These are phyloP conservation scores for Augochlora pura DNA, from an alignment of 1,140 invertebrate species.

Conservation along the genomic window DNA sequence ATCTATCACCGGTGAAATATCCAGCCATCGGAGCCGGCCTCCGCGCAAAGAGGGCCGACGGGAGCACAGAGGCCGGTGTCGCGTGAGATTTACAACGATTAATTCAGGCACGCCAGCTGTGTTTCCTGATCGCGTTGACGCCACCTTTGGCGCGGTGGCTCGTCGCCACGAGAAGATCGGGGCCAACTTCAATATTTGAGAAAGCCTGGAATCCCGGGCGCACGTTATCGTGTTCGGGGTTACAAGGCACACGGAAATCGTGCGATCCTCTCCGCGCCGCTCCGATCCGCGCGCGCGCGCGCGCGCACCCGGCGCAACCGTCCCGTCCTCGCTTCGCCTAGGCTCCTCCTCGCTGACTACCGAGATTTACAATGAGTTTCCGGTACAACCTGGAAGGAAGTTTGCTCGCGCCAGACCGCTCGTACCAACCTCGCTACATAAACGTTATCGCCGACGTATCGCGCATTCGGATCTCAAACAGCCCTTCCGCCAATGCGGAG, in stretches of 20 bases:
- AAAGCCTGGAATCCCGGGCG: constrained; percentile 60
- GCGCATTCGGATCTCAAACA: constrained; percentile 67
- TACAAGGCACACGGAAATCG: constrained; percentile 52
- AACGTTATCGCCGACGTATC: constrained; percentile 70
- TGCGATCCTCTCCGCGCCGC: constrained; percentile 31
- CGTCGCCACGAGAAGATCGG: constrained; percentile 63
- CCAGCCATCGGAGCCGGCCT: neutral
- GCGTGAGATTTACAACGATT: constrained; percentile 56
- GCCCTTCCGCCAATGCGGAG: constrained; percentile 65
- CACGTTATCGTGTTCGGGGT: constrained; percentile 66
- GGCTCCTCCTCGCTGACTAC: constrained; percentile 68
- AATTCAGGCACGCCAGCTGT: constrained; percentile 58
- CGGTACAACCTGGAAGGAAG: constrained; percentile 77
- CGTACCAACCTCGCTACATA: constrained; percentile 58
- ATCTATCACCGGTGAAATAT: constrained; percentile 47
- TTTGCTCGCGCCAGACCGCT: constrained; percentile 72
- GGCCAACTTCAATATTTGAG: constrained; percentile 77
- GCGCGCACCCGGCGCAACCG: constrained; percentile 37
- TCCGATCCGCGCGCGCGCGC: constrained; percentile 57
- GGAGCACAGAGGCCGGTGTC: constrained; percentile 21
- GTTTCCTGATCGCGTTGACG: constrained; percentile 65
- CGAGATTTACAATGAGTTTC: constrained; percentile 79
- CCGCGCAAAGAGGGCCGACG: constrained; percentile 7
- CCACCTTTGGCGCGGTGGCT: constrained; percentile 37
- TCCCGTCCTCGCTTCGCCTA: constrained; percentile 55